Evolutionary conservation across 2,888 invertebrate genomes (phyloP), one percentile per base, ranked within the genome.

Genomic region (Caenorhabditis parvicauda): DNA sequence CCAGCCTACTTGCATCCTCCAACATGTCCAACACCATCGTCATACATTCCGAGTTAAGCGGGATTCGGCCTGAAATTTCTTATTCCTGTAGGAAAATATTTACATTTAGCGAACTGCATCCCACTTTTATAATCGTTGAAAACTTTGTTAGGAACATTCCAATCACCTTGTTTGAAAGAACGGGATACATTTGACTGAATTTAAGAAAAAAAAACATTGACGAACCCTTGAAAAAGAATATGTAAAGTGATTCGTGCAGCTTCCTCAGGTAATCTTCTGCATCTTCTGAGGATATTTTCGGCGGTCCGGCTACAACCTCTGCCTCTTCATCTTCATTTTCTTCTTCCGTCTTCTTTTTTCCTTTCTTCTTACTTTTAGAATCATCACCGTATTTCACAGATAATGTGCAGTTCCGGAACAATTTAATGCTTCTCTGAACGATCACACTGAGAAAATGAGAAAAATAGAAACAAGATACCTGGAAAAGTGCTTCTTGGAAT

Each of bases 381-480:
- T 38, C 38, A 32, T 61, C 57, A 12, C 54, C 57, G 9, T 57
- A 50, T 29, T 38, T 21, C 1, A 61, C 42, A 9, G 56, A 57
- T 24, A 48, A 46, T 14, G 45, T 50, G 25, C 61, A 61, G 25
- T 56, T 61, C 38, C 28, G 49, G n/a, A 39, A 29, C 17, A 61
- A 17, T 51, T 57, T 61, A 17, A 61, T 28, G 37, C 56, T 50
- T 54, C 41, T 48, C 47, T 57, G 52, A 56, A 38, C n/a, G 4
- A 22, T 17, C 17, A 9, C 7, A 17, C 38, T 43, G 17, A 42
- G 14, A 24, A 4, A 22, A 22, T 25, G 1, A n/a, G 12, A 22
- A n/a, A n/a, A 24, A 22, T 37, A 3, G 3, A 14, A 9, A 22
- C 6, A 35, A 21, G 42, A 43, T 28, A 53, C 53, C 38, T 53